These are phyloP conservation scores for Neogobius melanostomus DNA, from an alignment of 2,113 vertebrate genomes.

Conservation along the genomic window DNA sequence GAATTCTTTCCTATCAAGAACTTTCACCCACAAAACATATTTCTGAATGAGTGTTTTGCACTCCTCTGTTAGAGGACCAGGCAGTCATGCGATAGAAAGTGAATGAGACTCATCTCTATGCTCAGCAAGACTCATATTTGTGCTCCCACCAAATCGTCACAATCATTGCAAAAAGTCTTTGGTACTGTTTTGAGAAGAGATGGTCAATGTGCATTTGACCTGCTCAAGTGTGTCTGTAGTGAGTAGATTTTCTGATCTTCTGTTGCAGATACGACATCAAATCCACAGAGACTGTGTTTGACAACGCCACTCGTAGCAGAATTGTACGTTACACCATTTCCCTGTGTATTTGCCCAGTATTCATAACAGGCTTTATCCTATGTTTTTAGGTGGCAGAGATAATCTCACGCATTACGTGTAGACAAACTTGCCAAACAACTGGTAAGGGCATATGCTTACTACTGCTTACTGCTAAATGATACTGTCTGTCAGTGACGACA, in stretches of 20 bases:
- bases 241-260: background rate
- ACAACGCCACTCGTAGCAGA: constrained; percentile 91
- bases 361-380: background rate
- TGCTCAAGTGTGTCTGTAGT: constrained; percentile 3
- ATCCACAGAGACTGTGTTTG: constrained; percentile 90
- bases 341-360: background rate
- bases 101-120: no score
- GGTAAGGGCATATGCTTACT: constrained; percentile 77
- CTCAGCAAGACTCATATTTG: no score
- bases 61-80: no score
- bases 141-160: no score
- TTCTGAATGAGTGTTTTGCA: no score
- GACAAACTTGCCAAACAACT: constrained; percentile 87
- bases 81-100: no score
- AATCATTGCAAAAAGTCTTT: no score
- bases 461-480: background rate
- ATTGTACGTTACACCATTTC: constrained; percentile 84
- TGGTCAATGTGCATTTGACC: background rate
- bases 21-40: no score
- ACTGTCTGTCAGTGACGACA: background rate
- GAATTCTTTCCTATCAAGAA: no score
- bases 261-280: constrained; percentile 88
- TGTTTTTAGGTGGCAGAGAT: constrained; percentile 89
- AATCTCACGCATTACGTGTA: constrained; percentile 86
- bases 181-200: no score